phyloP scores from a whole-genome alignment of 2,797 vertebrate genomes.

The Lagocephalus sceleratus region DNA sequence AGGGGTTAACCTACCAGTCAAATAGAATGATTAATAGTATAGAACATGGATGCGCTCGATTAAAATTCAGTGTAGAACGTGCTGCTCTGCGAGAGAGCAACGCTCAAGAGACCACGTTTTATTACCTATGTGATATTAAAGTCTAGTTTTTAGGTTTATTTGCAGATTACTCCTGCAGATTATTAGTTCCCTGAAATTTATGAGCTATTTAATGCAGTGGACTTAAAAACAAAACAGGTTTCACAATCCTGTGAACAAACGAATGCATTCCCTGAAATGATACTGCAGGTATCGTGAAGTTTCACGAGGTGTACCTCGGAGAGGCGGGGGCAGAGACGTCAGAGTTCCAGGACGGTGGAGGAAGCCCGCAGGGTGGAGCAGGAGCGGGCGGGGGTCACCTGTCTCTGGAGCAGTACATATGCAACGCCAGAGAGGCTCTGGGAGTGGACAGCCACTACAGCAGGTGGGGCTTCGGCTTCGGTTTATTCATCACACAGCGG shows the following conservation, averaged over 20 bases:
- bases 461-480: constrained; percentile 65
- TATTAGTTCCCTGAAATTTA: too few relatives aligned
- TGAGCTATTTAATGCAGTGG: too few relatives aligned
- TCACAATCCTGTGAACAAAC: background rate
- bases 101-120: background rate
- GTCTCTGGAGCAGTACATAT: constrained; percentile 84
- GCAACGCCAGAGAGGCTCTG: constrained; percentile 83
- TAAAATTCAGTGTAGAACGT: background rate
- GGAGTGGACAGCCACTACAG: constrained; percentile 87
- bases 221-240: too few relatives aligned
- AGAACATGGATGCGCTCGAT: background rate
- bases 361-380: constrained; percentile 58
- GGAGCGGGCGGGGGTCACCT: constrained; percentile 34
- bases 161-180: too few relatives aligned
- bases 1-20: background rate
- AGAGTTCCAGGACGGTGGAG: constrained; percentile 62
- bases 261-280: background rate
- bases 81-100: background rate
- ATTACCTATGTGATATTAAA: too few relatives aligned
- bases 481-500: too few relatives aligned
- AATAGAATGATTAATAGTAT: background rate
- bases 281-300: constrained; percentile 89
- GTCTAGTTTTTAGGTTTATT: too few relatives aligned
- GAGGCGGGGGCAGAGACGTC: constrained; percentile 61
- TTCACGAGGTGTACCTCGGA: constrained; percentile 87